Conservation (phyloP, 2,113 vertebrate species). For the Erinaceus europaeus region DNA sequence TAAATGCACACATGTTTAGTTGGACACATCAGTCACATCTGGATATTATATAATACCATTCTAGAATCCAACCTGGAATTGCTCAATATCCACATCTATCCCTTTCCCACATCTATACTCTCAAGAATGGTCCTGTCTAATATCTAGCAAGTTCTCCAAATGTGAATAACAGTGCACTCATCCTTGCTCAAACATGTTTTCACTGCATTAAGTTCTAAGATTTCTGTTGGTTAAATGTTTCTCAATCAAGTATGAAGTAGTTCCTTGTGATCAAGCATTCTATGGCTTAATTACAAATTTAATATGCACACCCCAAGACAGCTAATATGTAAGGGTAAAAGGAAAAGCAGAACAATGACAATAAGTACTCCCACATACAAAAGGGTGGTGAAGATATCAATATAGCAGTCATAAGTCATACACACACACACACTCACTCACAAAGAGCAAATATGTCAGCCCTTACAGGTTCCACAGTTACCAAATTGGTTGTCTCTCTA, state of each 20-base stretch:
- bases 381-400: background rate
- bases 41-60: background rate
- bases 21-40: background rate
- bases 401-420: too few species aligned
- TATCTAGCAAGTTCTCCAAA: background rate
- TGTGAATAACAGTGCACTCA: background rate
- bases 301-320: background rate
- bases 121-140: slow-evolving; percentile 3
- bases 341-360: background rate
- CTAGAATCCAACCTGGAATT: background rate
- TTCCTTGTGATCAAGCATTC: background rate
- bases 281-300: slow-evolving; percentile 2
- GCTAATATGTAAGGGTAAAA: background rate
- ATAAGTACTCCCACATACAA: background rate
- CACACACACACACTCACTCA: background rate
- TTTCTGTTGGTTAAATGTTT: background rate
- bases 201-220: background rate
- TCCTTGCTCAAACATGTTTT: background rate
- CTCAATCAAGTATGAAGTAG: background rate
- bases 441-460: background rate
- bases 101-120: background rate
- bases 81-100: background rate
- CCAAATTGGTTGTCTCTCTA: background rate
- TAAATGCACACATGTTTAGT: background rate
- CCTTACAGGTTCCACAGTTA: background rate